phyloP scores from a whole-genome alignment of 2,113 vertebrate species.

The Morone saxatilis region DNA sequence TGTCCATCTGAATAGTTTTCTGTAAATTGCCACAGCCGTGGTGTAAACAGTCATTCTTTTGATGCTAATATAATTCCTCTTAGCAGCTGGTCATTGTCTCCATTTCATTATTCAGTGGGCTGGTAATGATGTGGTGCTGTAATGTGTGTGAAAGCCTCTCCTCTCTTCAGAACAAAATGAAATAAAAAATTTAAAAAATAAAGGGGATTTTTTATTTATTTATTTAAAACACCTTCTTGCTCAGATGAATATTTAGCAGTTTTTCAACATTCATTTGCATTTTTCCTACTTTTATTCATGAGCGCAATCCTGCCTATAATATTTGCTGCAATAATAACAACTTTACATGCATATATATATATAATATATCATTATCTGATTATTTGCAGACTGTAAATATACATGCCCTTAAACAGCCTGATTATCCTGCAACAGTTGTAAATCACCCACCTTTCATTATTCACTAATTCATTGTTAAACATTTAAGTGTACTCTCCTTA shows the following conservation, averaged over 20 bases:
- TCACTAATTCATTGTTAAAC: slow-evolving; percentile 1
- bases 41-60: slow-evolving; percentile 67
- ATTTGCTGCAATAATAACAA: neutral
- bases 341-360: neutral
- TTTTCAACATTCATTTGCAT: neutral
- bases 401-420: neutral
- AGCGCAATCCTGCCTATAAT: neutral
- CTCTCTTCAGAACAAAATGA: neutral
- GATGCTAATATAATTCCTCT: slow-evolving; percentile 76
- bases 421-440: neutral
- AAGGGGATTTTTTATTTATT: neutral
- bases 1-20: slow-evolving; percentile 30
- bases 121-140: slow-evolving; percentile 60
- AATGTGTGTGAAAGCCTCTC: slow-evolving; percentile 38
- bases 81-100: slow-evolving; percentile 66
- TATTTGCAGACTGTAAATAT: neutral
- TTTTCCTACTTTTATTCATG: slow-evolving; percentile 3
- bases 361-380: neutral
- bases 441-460: neutral
- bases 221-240: neutral
- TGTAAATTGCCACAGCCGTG: slow-evolving; percentile 35
- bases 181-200: neutral
- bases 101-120: slow-evolving; percentile 66
- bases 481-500: neutral
- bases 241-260: neutral